These are phyloP conservation scores for Diadophis punctatus DNA, from an alignment of 2,113 vertebrate genomes.

Conservation along the genomic window DNA sequence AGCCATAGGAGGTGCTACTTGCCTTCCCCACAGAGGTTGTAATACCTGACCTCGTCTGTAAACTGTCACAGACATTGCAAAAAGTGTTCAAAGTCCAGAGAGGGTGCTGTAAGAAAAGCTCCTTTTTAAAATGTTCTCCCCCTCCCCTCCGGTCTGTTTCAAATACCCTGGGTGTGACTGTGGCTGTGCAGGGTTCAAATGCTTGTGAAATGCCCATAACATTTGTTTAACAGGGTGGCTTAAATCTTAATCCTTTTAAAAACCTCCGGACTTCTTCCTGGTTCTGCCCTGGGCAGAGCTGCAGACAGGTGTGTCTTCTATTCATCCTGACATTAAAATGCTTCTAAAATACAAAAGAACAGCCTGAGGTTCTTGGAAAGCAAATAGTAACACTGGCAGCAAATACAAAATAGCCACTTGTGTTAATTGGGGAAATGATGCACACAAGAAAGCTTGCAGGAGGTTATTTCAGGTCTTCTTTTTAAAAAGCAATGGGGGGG, in stretches of 20 bases:
- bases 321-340: background rate
- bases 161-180: background rate
- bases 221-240: too few relatives aligned
- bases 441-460: background rate
- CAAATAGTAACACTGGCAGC: background rate
- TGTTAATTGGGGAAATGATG: background rate
- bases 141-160: background rate
- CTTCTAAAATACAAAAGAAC: background rate
- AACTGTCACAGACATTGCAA: background rate
- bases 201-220: too few relatives aligned
- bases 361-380: background rate
- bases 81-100: background rate
- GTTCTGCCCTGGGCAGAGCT: background rate
- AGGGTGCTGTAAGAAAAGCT: background rate
- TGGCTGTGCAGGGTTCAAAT: background rate
- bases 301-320: background rate
- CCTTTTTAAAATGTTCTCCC: background rate
- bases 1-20: background rate
- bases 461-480: too few relatives aligned
- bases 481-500: background rate
- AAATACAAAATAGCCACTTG: background rate
- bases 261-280: background rate
- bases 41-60: background rate
- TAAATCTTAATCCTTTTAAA: background rate
- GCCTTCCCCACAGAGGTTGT: background rate